Conservation (phyloP, 1,140 invertebrate genomes). For the Anagrus nilaparvatae region DNA sequence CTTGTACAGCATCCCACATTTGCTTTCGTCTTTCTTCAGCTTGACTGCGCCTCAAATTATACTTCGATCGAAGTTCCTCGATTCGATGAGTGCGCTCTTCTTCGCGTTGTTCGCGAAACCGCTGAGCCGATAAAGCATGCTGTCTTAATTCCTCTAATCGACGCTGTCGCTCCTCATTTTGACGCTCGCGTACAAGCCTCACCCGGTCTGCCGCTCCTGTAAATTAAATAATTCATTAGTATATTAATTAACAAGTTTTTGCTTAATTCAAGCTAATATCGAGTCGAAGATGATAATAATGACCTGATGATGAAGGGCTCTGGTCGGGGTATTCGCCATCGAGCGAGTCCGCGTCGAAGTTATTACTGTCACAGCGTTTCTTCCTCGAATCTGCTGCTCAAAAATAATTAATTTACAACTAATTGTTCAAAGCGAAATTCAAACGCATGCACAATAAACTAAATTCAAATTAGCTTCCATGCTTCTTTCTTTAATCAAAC, state of each 20-base stretch:
- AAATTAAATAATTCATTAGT: no score
- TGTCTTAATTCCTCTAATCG: conserved; percentile 77
- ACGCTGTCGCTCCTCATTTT: conserved; percentile 75
- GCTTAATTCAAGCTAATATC: no score
- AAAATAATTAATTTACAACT: conserved; percentile 30
- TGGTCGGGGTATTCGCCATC: conserved; percentile 38
- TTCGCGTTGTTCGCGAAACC: conserved; percentile 78
- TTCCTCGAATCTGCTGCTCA: conserved; percentile 39
- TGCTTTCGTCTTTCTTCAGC: conserved; percentile 79
- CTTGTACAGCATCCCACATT: conserved; percentile 77
- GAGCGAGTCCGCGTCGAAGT: conserved; percentile 41
- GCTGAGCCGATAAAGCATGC: conserved; percentile 75
- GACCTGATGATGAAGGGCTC: no score
- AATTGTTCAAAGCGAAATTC: no score
- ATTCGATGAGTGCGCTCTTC: conserved; percentile 68
- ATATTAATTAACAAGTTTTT: no score
- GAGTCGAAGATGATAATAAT: no score
- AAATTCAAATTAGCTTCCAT: no score
- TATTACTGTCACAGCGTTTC: conserved; percentile 38
- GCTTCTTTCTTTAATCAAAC: no score
- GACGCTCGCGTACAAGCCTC: conserved; percentile 59
- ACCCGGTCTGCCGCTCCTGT: conserved; percentile 38
- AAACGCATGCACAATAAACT: no score
- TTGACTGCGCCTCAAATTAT: conserved; percentile 42
- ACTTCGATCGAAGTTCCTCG: conserved; percentile 58